Conservation (phyloP, 2,888 invertebrate genomes). For the Heliconius charithonia region DNA sequence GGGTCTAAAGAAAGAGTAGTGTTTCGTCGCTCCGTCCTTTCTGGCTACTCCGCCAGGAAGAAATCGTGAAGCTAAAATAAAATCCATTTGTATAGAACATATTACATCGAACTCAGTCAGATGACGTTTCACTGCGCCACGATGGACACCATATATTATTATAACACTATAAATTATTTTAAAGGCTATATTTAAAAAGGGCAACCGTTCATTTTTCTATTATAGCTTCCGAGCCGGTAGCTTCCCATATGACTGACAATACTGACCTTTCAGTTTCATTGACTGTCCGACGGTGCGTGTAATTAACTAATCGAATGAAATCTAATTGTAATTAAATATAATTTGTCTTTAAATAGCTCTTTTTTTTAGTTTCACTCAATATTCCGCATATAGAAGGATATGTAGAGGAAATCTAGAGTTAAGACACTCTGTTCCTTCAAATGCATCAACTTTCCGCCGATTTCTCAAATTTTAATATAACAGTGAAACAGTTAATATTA, state of each 20-base stretch:
- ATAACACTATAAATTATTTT: not conserved
- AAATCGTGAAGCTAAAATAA: too few relatives aligned
- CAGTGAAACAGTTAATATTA: not conserved
- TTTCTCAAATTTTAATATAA: too few relatives aligned
- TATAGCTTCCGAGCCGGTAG: not conserved
- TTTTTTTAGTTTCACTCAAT: not conserved
- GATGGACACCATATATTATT: not conserved
- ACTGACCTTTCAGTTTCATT: slow-evolving; percentile 10
- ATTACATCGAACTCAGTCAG: too few relatives aligned
- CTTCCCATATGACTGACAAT: slow-evolving; percentile 2
- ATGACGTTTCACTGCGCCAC: too few relatives aligned
- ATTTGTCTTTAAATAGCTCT: slow-evolving; percentile 7
- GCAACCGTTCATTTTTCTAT: slow-evolving; percentile 2
- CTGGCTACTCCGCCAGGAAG: too few relatives aligned
- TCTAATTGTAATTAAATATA: slow-evolving; percentile 4
- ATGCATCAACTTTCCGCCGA: not conserved
- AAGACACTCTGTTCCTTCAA: not conserved
- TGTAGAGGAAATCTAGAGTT: not conserved
- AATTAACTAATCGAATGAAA: slow-evolving; percentile 12
- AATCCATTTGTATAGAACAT: too few relatives aligned
- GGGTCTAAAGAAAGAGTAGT: too few relatives aligned
- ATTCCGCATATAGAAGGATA: not conserved
- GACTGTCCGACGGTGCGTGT: not conserved
- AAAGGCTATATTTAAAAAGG: slow-evolving; percentile 1
- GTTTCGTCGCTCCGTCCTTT: too few relatives aligned